These are phyloP conservation scores for Carcharodon carcharias DNA, from an alignment of 2,797 vertebrate species.

Conservation along the genomic window DNA sequence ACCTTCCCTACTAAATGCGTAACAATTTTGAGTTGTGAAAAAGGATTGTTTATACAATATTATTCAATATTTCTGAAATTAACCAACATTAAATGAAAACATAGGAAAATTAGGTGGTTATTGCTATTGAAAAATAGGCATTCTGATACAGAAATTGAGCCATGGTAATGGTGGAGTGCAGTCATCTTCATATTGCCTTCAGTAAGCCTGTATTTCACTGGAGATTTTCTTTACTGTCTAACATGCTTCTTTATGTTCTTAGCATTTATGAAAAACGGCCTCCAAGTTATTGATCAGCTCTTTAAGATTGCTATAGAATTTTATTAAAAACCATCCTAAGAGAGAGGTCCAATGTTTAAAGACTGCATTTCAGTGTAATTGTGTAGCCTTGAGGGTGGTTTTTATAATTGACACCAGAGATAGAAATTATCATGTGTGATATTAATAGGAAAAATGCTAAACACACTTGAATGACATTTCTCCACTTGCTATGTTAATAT, in stretches of 20 bases:
- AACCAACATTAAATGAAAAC: not conserved
- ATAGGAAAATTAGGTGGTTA: not conserved
- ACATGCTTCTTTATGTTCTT: not conserved
- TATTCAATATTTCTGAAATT: not conserved
- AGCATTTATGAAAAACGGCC: not conserved
- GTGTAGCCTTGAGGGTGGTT: not conserved
- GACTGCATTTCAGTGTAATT: not conserved
- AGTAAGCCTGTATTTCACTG: not conserved
- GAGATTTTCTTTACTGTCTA: not conserved
- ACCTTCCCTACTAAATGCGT: not conserved
- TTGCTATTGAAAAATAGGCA: not conserved
- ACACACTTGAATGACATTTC: not conserved
- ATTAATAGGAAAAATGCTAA: not conserved
- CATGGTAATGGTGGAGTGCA: not conserved
- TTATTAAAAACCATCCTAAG: not conserved
- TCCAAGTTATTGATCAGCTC: not conserved
- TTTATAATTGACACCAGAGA: not conserved
- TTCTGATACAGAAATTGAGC: not conserved
- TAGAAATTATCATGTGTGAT: not conserved
- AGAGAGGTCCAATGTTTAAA: not conserved
- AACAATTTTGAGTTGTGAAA: not conserved
- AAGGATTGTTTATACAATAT: not conserved
- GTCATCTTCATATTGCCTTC: not conserved
- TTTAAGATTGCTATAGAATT: not conserved
- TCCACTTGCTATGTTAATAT: slow-evolving; percentile 1